Evolutionary conservation across 2,888 invertebrate genomes (phyloP).

Genomic region (Dynastes tityus): DNA sequence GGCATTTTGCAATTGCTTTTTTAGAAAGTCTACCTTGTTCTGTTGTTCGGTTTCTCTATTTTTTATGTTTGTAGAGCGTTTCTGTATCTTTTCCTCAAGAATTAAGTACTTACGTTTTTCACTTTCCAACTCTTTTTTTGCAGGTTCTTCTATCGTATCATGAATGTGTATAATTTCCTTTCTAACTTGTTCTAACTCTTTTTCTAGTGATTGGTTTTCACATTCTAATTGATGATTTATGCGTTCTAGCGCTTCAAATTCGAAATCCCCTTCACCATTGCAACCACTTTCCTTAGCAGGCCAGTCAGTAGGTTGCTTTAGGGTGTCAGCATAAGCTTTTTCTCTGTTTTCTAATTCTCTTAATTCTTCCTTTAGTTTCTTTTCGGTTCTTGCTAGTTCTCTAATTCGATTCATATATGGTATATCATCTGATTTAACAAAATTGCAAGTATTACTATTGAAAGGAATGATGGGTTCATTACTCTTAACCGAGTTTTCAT

Average conservation of each 20-base stretch:
- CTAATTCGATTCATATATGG: constrained; percentile 71
- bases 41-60: constrained; percentile 54
- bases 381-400: constrained; percentile 73
- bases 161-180: constrained; percentile 65
- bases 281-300: constrained; percentile 11
- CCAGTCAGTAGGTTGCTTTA: constrained; percentile 79
- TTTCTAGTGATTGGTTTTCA: constrained; percentile 58
- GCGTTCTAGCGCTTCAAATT: constrained; percentile 46
- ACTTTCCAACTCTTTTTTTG: constrained; percentile 57
- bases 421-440: constrained; percentile 61
- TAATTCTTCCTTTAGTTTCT: constrained; percentile 76
- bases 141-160: constrained; percentile 66
- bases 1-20: constrained; percentile 63
- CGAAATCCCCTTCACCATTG: constrained; percentile 44
- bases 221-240: constrained; percentile 52
- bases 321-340: constrained; percentile 79
- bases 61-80: constrained; percentile 58
- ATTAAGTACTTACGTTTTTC: constrained; percentile 60
- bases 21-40: constrained; percentile 62
- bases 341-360: constrained; percentile 78
- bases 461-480: background rate
- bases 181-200: constrained; percentile 65
- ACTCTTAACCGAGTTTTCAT: background rate
- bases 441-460: background rate
- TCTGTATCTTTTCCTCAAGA: constrained; percentile 63